These are phyloP conservation scores for Daktulosphaira vitifoliae DNA, from an alignment of 1,140 invertebrate species.

Conservation along the genomic window DNA sequence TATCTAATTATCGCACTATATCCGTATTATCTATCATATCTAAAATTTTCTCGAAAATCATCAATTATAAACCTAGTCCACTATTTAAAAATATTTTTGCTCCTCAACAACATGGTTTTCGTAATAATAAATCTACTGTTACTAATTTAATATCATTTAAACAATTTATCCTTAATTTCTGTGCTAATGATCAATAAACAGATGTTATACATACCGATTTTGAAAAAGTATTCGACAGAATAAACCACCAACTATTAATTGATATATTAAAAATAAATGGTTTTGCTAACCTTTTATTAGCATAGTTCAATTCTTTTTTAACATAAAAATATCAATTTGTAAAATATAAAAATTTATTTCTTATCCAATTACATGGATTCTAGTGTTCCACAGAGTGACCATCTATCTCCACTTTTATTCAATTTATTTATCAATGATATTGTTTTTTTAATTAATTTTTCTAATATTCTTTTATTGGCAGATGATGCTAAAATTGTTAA, in stretches of 20 bases:
- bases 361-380: not conserved
- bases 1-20: not conserved
- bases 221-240: not conserved
- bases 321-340: not conserved
- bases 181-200: not conserved
- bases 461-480: constrained; percentile 2
- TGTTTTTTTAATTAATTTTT: not conserved
- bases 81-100: not conserved
- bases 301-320: not conserved
- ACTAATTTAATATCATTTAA: constrained; percentile 6
- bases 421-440: constrained; percentile 9
- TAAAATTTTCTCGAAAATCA: not conserved
- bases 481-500: constrained; percentile 24
- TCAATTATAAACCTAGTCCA: not conserved
- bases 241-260: not conserved
- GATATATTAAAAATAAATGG: not conserved
- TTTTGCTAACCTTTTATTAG: not conserved
- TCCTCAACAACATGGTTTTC: constrained; percentile 15
- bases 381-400: not conserved
- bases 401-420: constrained; percentile 1
- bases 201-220: constrained; percentile 11
- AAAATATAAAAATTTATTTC: constrained; percentile 13
- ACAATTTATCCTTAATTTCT: not conserved
- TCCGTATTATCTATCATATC: not conserved
- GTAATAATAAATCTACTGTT: constrained; percentile 16